Evolutionary conservation across 1,140 invertebrate species (phyloP).

Genomic region (Ostrea denselamellosa): DNA sequence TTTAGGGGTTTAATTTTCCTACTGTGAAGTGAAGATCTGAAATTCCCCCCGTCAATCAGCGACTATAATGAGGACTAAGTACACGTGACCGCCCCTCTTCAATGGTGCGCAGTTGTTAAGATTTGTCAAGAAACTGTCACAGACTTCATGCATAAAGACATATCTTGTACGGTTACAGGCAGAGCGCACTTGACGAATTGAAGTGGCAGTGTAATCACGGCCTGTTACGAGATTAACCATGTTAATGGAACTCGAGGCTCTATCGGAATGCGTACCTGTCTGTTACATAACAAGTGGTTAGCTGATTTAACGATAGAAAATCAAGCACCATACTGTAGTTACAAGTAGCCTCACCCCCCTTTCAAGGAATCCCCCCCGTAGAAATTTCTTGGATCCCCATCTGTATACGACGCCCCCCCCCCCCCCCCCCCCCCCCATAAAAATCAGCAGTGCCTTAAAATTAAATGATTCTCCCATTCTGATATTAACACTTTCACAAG

Average conservation of each 20-base stretch:
- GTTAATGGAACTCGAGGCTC: not conserved
- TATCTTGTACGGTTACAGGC: not conserved
- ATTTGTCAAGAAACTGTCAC: not conserved
- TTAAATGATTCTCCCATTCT: no score
- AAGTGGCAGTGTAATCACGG: not conserved
- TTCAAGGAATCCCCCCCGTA: no score
- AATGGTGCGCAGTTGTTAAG: not conserved
- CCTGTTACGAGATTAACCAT: not conserved
- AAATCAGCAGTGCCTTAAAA: no score
- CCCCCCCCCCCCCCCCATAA: no score
- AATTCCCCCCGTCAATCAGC: not conserved
- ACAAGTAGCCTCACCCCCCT: no score
- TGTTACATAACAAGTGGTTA: no score
- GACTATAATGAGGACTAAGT: not conserved
- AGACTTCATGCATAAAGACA: not conserved
- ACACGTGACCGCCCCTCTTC: not conserved
- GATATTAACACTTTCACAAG: no score
- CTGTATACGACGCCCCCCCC: no score
- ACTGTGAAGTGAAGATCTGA: not conserved
- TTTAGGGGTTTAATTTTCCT: slow-evolving; percentile 20
- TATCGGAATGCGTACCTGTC: not conserved
- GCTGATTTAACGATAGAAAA: no score
- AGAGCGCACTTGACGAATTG: not conserved
- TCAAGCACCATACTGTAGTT: no score
- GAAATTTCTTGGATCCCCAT: no score